These are phyloP conservation scores for Heliconius himera DNA, from an alignment of 1,140 invertebrate species.

Conservation along the genomic window DNA sequence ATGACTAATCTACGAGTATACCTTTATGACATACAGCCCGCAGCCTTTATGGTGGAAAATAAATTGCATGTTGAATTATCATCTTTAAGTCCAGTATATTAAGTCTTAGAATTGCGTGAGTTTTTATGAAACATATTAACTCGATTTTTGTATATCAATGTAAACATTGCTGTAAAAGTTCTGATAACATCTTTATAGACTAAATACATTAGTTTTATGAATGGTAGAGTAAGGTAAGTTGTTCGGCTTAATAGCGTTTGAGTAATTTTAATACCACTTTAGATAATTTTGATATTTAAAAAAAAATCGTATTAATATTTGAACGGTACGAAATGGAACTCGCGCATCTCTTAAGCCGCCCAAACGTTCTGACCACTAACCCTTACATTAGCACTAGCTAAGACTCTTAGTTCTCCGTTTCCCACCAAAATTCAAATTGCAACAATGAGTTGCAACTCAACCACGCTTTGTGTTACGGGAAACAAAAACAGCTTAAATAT, in stretches of 20 bases:
- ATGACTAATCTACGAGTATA: conserved; percentile 29
- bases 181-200: conserved; percentile 43
- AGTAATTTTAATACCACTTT: neutral
- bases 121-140: neutral
- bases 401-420: no score
- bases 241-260: neutral
- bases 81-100: neutral
- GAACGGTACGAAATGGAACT: neutral
- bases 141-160: conserved; percentile 13
- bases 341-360: no score
- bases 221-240: neutral
- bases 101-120: neutral
- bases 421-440: no score
- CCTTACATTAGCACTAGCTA: no score
- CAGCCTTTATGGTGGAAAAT: neutral
- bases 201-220: conserved; percentile 36
- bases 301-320: no score
- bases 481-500: no score
- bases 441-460: no score
- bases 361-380: no score
- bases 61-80: neutral
- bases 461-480: no score
- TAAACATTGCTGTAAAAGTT: conserved; percentile 37
- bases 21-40: conserved; percentile 31
- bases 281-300: neutral